A percentile compares a stretch with the other conserved stretches of the same genome.
phyloP scores from a whole-genome alignment of 2,113 vertebrate genomes.

The Platichthys flesus region DNA sequence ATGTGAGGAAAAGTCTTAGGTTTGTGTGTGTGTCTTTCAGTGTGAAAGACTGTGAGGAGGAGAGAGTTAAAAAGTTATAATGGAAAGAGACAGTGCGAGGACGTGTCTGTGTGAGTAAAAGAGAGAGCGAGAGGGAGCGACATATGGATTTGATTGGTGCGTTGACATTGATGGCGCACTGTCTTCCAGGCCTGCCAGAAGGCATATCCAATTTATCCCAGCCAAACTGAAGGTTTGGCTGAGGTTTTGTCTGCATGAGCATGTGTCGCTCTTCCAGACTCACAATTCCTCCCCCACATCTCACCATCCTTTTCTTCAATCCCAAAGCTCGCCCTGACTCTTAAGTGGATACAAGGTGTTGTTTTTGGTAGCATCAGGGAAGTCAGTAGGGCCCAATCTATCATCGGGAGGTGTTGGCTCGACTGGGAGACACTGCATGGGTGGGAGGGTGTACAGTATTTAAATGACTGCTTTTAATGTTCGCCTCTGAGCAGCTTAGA shows the following conservation, averaged over 20 bases:
- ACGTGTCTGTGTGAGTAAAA: background rate
- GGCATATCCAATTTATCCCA: constrained; percentile 52
- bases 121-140: too few relatives aligned
- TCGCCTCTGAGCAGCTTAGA: constrained; percentile 35
- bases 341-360: constrained; percentile 24
- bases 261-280: constrained; percentile 9
- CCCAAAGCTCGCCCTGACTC: background rate
- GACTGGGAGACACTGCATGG: background rate
- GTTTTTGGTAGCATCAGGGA: background rate
- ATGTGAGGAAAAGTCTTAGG: too few relatives aligned
- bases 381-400: constrained; percentile 35
- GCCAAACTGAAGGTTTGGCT: constrained; percentile 24
- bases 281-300: constrained; percentile 7
- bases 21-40: background rate
- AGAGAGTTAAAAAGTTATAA: background rate
- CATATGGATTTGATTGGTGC: background rate
- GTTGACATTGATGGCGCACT: constrained; percentile 46
- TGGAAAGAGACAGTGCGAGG: too few relatives aligned
- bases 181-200: constrained; percentile 47
- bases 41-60: too few relatives aligned
- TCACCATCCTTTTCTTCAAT: constrained; percentile 17
- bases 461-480: constrained; percentile 35
- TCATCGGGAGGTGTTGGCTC: constrained; percentile 28
- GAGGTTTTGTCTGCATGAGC: background rate
- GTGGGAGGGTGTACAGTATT: constrained; percentile 2